phyloP scores from a whole-genome alignment of 2,888 invertebrate genomes.

The Ophion slaviceki region DNA sequence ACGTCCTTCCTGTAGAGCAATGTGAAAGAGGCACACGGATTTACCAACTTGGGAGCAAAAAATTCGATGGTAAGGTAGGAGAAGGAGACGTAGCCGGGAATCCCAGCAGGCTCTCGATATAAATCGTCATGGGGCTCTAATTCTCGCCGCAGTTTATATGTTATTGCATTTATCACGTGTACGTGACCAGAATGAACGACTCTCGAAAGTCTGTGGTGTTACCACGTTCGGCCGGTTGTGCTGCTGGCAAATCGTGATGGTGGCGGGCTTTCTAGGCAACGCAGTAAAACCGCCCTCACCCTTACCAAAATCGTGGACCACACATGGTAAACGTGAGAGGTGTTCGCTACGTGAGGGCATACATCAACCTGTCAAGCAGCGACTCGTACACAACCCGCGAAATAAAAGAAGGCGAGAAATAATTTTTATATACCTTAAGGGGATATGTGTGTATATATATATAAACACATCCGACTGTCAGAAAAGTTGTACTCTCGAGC shows the following conservation, averaged over 20 bases:
- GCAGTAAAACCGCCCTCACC: slow-evolving; percentile 35
- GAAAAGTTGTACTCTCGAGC: too few species aligned
- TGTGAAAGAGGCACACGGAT: slow-evolving; percentile 30
- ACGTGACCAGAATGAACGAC: slow-evolving; percentile 75
- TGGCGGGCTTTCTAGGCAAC: slow-evolving; percentile 38
- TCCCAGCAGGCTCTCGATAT: slow-evolving; percentile 75
- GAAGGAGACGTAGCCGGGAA: slow-evolving; percentile 29
- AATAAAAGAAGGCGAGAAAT: slow-evolving; percentile 35
- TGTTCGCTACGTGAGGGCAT: slow-evolving; percentile 73
- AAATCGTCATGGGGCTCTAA: slow-evolving; percentile 80
- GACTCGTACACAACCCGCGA: slow-evolving; percentile 32
- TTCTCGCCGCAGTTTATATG: slow-evolving; percentile 81
- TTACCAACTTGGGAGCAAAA: slow-evolving; percentile 50
- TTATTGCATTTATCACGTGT: slow-evolving; percentile 81
- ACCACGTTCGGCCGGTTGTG: slow-evolving; percentile 31
- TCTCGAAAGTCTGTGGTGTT: slow-evolving; percentile 33
- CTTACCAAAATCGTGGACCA: slow-evolving; percentile 56
- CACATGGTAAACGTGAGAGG: slow-evolving; percentile 71
- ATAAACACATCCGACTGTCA: too few species aligned
- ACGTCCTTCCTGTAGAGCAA: neutral
- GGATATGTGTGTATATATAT: neutral
- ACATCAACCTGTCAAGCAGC: slow-evolving; percentile 67
- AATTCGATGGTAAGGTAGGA: neutral
- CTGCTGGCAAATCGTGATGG: slow-evolving; percentile 35
- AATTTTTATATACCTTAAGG: slow-evolving; percentile 5